Evolutionary conservation across 2,113 vertebrate species (phyloP).

Genomic region (Labeo catla): DNA sequence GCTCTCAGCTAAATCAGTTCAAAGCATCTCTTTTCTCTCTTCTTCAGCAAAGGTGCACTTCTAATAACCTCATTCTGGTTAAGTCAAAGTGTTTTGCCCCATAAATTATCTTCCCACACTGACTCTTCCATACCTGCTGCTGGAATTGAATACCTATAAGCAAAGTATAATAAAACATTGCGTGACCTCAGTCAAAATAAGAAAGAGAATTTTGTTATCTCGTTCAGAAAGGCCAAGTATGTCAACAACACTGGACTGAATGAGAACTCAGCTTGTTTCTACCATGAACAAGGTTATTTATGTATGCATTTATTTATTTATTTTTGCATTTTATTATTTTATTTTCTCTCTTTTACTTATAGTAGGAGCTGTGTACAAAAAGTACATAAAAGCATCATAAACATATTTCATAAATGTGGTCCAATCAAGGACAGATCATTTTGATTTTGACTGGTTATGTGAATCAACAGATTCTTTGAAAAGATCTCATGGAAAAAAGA

Average conservation of each 20-base stretch:
- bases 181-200: not conserved
- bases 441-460: not conserved
- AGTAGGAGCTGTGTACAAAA: not conserved
- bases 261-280: not conserved
- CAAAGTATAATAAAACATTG: constrained; percentile 4
- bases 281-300: not conserved
- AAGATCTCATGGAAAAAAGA: too few species aligned
- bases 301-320: not conserved
- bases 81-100: constrained; percentile 44
- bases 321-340: not conserved
- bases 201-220: not conserved
- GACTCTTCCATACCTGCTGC: not conserved
- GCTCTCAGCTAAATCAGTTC: constrained; percentile 48
- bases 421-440: not conserved
- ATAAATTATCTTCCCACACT: constrained; percentile 13
- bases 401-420: not conserved
- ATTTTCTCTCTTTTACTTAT: not conserved
- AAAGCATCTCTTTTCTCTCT: constrained; percentile 46
- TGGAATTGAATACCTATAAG: constrained; percentile 22
- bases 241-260: not conserved
- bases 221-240: not conserved
- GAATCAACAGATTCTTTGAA: not conserved
- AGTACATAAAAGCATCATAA: not conserved
- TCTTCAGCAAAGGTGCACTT: constrained; percentile 44
- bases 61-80: constrained; percentile 42